Conservation (phyloP, 2,113 vertebrate species). For the Corydoras sp. region DNA sequence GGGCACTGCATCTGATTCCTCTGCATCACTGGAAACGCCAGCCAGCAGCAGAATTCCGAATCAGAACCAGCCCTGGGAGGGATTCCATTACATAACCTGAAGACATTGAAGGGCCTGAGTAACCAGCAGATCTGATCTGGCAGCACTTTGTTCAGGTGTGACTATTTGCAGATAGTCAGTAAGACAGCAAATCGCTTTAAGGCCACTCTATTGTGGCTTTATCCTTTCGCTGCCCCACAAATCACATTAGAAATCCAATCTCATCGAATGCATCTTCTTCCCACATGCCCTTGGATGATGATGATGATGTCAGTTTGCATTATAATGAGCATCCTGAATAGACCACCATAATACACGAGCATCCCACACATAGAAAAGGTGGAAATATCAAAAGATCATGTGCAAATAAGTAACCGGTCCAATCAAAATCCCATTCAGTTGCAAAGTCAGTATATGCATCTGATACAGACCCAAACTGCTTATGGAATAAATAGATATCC, state of each 20-base stretch:
- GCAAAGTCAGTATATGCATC: constrained; percentile 1
- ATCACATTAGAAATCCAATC: background rate
- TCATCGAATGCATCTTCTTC: constrained; percentile 1
- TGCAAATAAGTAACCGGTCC: background rate
- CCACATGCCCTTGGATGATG: constrained; percentile 4
- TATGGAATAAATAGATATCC: background rate
- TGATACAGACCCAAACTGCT: background rate
- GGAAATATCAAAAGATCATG: background rate
- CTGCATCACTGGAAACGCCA: constrained; percentile 30
- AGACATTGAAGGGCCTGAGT: constrained; percentile 18
- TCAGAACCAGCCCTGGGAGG: constrained; percentile 27
- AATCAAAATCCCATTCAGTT: background rate
- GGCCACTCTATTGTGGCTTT: constrained; percentile 33
- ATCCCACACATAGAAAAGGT: background rate
- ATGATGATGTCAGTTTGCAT: constrained; percentile 14
- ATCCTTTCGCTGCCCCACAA: constrained; percentile 10
- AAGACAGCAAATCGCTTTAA: constrained; percentile 26
- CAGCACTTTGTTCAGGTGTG: constrained; percentile 33
- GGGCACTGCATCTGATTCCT: constrained; percentile 13
- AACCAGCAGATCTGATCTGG: constrained; percentile 35
- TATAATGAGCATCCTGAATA: constrained; percentile 3
- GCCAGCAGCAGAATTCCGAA: constrained; percentile 17
- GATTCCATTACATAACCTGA: constrained; percentile 44
- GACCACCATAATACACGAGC: background rate
- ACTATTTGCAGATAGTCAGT: constrained; percentile 1